Evolutionary conservation across 2,113 vertebrate species (phyloP).

Genomic region (Seriola rivoliana): DNA sequence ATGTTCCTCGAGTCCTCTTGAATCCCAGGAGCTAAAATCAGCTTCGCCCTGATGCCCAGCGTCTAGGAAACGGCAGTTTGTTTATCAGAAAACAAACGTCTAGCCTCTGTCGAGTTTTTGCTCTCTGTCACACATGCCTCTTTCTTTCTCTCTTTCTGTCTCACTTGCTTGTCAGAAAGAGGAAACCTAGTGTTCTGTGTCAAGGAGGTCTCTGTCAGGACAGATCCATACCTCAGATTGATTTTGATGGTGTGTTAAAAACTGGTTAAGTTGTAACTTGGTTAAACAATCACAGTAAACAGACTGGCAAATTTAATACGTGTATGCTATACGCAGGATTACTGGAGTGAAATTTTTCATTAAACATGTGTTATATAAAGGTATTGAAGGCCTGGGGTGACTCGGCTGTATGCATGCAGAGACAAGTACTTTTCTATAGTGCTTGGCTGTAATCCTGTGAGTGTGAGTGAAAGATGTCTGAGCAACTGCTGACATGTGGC

Average conservation of each 20-base stretch:
- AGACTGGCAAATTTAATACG: background rate
- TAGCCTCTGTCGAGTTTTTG: slow-evolving; percentile 8
- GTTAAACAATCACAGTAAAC: slow-evolving; percentile 22
- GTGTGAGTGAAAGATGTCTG: slow-evolving; percentile 48
- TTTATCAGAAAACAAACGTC: slow-evolving; percentile 66
- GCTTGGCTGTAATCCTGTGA: slow-evolving; percentile 44
- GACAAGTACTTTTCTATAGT: slow-evolving; percentile 38
- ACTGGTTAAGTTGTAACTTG: background rate
- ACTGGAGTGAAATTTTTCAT: slow-evolving; percentile 14
- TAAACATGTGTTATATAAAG: slow-evolving; percentile 51
- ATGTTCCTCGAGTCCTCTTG: slow-evolving; percentile 55
- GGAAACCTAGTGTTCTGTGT: background rate
- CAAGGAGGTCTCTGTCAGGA: background rate
- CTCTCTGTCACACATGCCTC: slow-evolving; percentile 29
- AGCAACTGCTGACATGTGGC: slow-evolving; percentile 73
- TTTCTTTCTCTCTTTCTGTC: background rate
- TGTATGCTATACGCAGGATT: background rate
- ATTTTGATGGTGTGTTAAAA: background rate
- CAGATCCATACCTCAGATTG: background rate
- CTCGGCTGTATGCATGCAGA: slow-evolving; percentile 36
- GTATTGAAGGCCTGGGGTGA: slow-evolving; percentile 30
- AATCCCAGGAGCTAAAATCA: slow-evolving; percentile 69
- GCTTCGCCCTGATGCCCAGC: slow-evolving; percentile 56
- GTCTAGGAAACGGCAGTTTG: slow-evolving; percentile 65
- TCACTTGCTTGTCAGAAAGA: background rate